Evolutionary conservation across 1,140 invertebrate genomes (phyloP).

Genomic region (Pogonomyrmex californicus): DNA sequence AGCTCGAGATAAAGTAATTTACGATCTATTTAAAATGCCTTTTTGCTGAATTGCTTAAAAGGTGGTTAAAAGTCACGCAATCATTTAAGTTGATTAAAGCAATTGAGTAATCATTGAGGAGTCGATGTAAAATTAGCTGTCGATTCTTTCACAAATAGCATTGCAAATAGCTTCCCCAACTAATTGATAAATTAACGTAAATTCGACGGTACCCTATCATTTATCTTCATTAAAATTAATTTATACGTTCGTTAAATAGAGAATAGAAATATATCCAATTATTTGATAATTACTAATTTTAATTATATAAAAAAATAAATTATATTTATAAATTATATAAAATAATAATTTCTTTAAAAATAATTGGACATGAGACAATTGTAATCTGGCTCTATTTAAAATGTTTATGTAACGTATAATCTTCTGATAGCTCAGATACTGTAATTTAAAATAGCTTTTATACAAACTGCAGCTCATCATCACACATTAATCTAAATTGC

Average conservation of each 20-base stretch:
- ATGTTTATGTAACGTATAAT: not conserved
- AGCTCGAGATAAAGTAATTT: constrained; percentile 40
- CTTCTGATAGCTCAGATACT: not conserved
- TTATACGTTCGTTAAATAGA: constrained; percentile 29
- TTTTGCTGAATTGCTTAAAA: constrained; percentile 45
- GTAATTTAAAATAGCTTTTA: not conserved
- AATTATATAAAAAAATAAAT: too few relatives aligned
- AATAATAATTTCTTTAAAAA: not conserved
- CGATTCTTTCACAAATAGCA: constrained; percentile 57
- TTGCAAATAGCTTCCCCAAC: not conserved
- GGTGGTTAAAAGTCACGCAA: constrained; percentile 52
- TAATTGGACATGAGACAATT: not conserved
- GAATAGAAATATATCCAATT: not conserved
- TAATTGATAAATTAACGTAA: constrained; percentile 71
- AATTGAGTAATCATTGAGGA: constrained; percentile 42
- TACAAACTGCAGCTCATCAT: not conserved
- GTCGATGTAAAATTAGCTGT: constrained; percentile 59
- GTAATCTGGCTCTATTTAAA: not conserved
- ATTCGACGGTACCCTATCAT: constrained; percentile 33
- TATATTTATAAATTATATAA: too few relatives aligned
- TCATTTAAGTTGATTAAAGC: constrained; percentile 46
- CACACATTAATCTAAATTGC: not conserved
- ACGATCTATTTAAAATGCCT: constrained; percentile 30
- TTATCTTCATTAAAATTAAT: constrained; percentile 31
- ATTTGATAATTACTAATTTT: too few relatives aligned